phyloP scores from a whole-genome alignment of 2,113 vertebrate species.

The Calidris pugnax region DNA sequence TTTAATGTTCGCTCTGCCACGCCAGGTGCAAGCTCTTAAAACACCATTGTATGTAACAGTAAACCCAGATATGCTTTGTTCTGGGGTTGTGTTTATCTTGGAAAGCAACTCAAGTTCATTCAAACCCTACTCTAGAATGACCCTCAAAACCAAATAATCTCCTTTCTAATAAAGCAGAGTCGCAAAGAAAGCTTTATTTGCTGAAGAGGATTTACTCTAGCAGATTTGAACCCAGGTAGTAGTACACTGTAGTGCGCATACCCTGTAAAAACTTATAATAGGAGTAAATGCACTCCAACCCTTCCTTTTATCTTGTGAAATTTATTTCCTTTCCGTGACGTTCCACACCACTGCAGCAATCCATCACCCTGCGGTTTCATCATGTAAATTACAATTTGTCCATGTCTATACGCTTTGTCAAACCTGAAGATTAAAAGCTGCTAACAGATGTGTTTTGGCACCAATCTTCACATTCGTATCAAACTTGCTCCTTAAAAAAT shows the following conservation, averaged over 20 bases:
- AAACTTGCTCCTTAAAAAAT: not conserved
- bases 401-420: not conserved
- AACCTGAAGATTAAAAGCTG: conserved; percentile 47
- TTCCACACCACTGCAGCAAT: conserved; percentile 17
- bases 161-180: conserved; percentile 22
- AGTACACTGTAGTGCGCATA: not conserved
- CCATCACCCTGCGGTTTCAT: conserved; percentile 13
- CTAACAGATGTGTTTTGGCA: conserved; percentile 51
- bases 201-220: conserved; percentile 46
- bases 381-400: conserved; percentile 59
- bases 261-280: conserved; percentile 20
- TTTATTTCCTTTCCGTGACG: not conserved
- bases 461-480: not conserved
- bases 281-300: conserved; percentile 26
- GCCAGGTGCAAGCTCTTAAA: conserved; percentile 54
- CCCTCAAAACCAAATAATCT: conserved; percentile 61
- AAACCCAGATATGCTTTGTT: conserved; percentile 60
- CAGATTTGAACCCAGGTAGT: conserved; percentile 30
- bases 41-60: conserved; percentile 34
- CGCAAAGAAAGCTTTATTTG: conserved; percentile 43
- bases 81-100: conserved; percentile 53
- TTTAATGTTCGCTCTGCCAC: not conserved
- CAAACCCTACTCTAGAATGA: conserved; percentile 50
- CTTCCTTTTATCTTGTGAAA: conserved; percentile 51
- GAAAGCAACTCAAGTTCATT: conserved; percentile 58